phyloP scores from a whole-genome alignment of 1,140 invertebrate species.

The Pogonognathellus flavescens region DNA sequence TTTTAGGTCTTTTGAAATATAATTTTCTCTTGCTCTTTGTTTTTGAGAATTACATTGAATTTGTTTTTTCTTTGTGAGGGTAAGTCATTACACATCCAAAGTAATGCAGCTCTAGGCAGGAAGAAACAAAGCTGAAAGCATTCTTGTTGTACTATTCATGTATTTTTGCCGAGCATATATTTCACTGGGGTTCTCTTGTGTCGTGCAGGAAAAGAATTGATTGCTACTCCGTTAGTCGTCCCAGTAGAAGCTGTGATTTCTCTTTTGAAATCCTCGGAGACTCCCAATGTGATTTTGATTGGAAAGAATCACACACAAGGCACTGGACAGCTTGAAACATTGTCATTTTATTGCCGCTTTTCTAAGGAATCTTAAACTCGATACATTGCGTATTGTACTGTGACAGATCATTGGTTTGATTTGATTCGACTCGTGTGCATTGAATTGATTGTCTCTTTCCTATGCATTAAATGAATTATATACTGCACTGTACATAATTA shows the following conservation, averaged over 20 bases:
- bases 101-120: too few relatives aligned
- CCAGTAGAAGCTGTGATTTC: constrained; percentile 31
- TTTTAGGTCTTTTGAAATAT: too few relatives aligned
- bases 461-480: constrained; percentile 50
- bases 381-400: neutral
- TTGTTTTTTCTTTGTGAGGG: too few relatives aligned
- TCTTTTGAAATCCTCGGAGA: constrained; percentile 32
- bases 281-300: constrained; percentile 35
- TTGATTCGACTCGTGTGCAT: constrained; percentile 23
- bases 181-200: neutral
- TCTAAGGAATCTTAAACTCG: neutral
- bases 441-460: constrained; percentile 22
- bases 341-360: neutral
- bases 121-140: too few relatives aligned
- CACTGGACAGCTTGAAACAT: constrained; percentile 35
- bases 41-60: too few relatives aligned
- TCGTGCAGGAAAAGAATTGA: constrained; percentile 14
- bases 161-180: too few relatives aligned
- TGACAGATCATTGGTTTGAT: constrained; percentile 49
- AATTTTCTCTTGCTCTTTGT: too few relatives aligned
- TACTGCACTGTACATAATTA: constrained; percentile 36
- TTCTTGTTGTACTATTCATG: too few relatives aligned
- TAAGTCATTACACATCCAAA: too few relatives aligned
- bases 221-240: constrained; percentile 7
- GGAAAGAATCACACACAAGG: constrained; percentile 36